Conservation (phyloP, 30 jellyfish, hydroid and myxozoan genomes). For the Chrysaora quinquecirrha region DNA sequence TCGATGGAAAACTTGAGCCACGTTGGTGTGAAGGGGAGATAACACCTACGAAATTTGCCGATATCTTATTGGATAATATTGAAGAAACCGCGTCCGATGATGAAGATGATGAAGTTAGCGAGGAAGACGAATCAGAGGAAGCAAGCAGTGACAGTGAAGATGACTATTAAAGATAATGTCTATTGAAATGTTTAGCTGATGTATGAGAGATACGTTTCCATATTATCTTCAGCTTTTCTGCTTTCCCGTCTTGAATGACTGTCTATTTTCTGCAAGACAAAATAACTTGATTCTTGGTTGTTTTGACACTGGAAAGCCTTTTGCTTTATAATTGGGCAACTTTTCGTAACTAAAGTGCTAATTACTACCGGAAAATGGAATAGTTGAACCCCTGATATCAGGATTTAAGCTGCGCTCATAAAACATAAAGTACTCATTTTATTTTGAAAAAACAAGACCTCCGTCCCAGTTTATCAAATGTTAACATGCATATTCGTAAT, state of each 20-base stretch:
- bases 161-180: too few species aligned
- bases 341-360: not conserved
- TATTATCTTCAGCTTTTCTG: too few species aligned
- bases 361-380: not conserved
- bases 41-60: not conserved
- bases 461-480: too few species aligned
- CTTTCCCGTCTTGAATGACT: not conserved
- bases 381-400: not conserved
- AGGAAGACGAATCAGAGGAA: too few species aligned
- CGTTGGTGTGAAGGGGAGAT: constrained; percentile 25
- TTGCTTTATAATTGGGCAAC: constrained; percentile 8
- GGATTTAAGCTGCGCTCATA: not conserved
- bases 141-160: not conserved
- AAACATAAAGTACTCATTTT: too few species aligned
- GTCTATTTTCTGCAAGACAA: not conserved
- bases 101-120: constrained; percentile 9
- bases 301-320: too few species aligned
- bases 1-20: constrained; percentile 16
- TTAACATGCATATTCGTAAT: too few species aligned
- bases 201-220: too few species aligned
- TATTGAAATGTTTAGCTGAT: too few species aligned
- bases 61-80: constrained; percentile 6
- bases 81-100: constrained; percentile 20
- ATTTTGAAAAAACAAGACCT: too few species aligned
- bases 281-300: not conserved